phyloP scores from a whole-genome alignment of 2,113 vertebrate genomes.

The Platichthys flesus region DNA sequence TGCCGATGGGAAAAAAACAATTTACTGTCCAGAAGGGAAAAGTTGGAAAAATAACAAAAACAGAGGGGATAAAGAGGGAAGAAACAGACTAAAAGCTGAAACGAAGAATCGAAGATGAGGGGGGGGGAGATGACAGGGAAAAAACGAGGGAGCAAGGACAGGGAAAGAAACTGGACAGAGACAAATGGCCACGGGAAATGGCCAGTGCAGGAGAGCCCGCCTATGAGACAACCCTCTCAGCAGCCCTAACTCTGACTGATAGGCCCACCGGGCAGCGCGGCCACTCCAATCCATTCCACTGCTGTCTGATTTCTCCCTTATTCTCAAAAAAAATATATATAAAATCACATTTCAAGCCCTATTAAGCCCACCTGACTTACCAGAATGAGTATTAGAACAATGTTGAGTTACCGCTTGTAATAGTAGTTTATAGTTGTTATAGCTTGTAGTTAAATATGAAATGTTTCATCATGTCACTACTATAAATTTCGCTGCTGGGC shows the following conservation, averaged over 20 bases:
- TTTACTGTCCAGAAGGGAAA: neutral
- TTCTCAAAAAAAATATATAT: neutral
- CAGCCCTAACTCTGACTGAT: conserved; percentile 74
- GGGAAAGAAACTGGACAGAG: conserved; percentile 71
- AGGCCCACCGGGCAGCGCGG: conserved; percentile 51
- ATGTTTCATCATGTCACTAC: too few species aligned
- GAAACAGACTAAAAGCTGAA: conserved; percentile 5
- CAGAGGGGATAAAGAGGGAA: neutral
- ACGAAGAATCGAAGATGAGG: conserved; percentile 55
- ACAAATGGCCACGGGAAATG: conserved; percentile 76
- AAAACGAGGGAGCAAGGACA: conserved; percentile 23
- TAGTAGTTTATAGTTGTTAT: neutral
- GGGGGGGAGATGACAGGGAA: conserved; percentile 48
- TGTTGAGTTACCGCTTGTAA: neutral
- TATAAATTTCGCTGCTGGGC: too few species aligned
- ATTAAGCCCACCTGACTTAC: neutral
- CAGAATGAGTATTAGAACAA: neutral
- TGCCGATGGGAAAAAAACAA: too few species aligned
- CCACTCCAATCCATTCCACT: conserved; percentile 42
- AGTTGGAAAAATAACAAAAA: neutral
- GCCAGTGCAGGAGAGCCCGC: conserved; percentile 55
- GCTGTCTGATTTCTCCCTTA: conserved; percentile 31
- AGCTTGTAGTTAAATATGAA: neutral
- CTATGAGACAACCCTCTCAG: conserved; percentile 70
- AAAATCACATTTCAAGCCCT: conserved; percentile 23